Evolutionary conservation across 2,797 vertebrate genomes (phyloP).

Genomic region (Oreonectes daqikongensis): DNA sequence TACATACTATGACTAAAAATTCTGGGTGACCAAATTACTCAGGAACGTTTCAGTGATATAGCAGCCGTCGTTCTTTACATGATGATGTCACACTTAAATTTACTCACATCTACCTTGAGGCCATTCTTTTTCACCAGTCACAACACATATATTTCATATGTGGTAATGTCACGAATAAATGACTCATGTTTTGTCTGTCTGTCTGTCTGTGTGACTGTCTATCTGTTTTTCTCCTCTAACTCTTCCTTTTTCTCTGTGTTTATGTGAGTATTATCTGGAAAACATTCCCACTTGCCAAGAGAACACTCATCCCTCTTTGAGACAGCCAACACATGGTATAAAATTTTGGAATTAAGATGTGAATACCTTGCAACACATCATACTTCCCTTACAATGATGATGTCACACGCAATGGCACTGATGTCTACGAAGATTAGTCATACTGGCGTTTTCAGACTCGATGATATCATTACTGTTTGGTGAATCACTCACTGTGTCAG

Average conservation of each 20-base stretch:
- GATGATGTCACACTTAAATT: slow-evolving; percentile 54
- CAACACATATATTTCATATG: slow-evolving; percentile 58
- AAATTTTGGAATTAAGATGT: slow-evolving; percentile 57
- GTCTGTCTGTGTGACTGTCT: slow-evolving; percentile 39
- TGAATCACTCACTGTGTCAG: slow-evolving; percentile 56
- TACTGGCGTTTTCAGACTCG: slow-evolving; percentile 53
- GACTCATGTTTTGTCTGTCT: slow-evolving; percentile 56
- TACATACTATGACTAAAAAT: slow-evolving; percentile 6
- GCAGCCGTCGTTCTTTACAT: slow-evolving; percentile 49
- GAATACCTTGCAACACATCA: slow-evolving; percentile 57
- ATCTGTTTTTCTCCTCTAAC: slow-evolving; percentile 45
- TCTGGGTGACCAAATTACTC: slow-evolving; percentile 24
- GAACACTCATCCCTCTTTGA: slow-evolving; percentile 58
- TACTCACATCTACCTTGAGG: slow-evolving; percentile 53
- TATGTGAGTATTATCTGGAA: slow-evolving; percentile 61
- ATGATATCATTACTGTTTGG: slow-evolving; percentile 60
- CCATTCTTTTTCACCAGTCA: slow-evolving; percentile 53
- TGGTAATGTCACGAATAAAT: slow-evolving; percentile 60
- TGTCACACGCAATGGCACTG: slow-evolving; percentile 54
- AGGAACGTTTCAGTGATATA: slow-evolving; percentile 34
- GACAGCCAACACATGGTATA: slow-evolving; percentile 58
- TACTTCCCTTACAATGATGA: slow-evolving; percentile 56
- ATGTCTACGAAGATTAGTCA: slow-evolving; percentile 59
- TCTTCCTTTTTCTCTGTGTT: slow-evolving; percentile 52
- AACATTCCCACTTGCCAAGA: slow-evolving; percentile 52